Percentiles rank a stretch among this genome's conserved stretches.
Conservation (phyloP, 2,797 vertebrate species). For the Neomorphus geoffroyi region DNA sequence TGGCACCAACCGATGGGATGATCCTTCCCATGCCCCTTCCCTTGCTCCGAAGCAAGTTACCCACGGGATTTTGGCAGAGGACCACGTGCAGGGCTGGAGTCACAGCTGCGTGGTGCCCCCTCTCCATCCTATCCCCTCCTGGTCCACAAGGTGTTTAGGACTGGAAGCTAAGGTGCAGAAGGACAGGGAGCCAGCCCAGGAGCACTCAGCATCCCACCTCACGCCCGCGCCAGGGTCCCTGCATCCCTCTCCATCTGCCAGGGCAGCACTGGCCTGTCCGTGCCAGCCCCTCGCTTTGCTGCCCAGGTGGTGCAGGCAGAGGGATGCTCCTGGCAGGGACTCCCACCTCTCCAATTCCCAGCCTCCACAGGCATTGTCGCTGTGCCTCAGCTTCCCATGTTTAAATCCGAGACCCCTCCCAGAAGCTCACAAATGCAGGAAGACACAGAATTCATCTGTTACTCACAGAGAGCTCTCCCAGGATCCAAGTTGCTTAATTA, state of each 20-base stretch:
- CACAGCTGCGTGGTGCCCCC: not conserved
- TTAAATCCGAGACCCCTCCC: not conserved
- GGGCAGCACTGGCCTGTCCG: not conserved
- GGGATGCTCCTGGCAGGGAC: not conserved
- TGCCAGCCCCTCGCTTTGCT: not conserved
- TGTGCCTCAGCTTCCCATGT: not conserved
- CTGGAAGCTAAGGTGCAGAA: fast-evolving
- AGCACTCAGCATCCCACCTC: not conserved
- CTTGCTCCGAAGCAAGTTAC: fast-evolving
- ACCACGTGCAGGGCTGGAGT: not conserved
- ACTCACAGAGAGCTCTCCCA: slow-evolving; percentile 16
- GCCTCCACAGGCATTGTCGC: fast-evolving
- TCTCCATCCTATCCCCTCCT: not conserved
- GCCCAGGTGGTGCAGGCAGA: fast-evolving
- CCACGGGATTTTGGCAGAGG: not conserved
- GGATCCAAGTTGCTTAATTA: slow-evolving; percentile 21
- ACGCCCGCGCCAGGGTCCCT: fast-evolving
- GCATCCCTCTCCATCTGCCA: not conserved
- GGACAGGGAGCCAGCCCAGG: not conserved
- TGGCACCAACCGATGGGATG: fast-evolving
- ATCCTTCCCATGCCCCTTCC: not conserved
- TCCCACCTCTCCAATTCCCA: not conserved
- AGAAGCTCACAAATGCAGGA: slow-evolving; percentile 25
- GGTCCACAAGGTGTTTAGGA: fast-evolving
- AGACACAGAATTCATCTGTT: not conserved